Percentiles rank a stretch among this genome's conserved stretches.
Conservation (phyloP, 2,797 vertebrate genomes). For the Centropyge bicolor region DNA sequence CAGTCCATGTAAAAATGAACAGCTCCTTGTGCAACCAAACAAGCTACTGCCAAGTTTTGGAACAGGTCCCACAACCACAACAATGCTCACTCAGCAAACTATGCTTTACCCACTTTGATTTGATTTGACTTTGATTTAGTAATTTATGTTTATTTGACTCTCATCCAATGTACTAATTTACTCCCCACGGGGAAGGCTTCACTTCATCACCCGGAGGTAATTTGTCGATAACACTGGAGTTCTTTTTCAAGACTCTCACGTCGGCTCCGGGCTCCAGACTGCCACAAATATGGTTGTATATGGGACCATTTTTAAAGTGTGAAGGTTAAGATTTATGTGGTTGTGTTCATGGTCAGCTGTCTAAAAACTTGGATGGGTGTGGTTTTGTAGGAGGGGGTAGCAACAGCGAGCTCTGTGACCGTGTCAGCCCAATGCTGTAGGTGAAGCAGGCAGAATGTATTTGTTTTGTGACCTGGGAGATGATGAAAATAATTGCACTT, state of each 20-base stretch:
- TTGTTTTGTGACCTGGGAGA: too few relatives aligned
- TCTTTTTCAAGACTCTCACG: constrained; percentile 40
- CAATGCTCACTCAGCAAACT: constrained; percentile 60
- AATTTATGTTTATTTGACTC: constrained; percentile 58
- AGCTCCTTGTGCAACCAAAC: constrained; percentile 48
- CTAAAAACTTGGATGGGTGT: too few relatives aligned
- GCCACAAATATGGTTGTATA: too few relatives aligned
- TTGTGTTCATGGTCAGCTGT: too few relatives aligned
- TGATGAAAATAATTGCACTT: too few relatives aligned
- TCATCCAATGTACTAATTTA: constrained; percentile 53
- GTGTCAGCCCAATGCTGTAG: too few relatives aligned
- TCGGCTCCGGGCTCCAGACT: not conserved
- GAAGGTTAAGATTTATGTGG: too few relatives aligned
- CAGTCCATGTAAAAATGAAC: constrained; percentile 56
- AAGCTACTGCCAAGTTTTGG: constrained; percentile 50
- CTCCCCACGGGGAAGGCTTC: constrained; percentile 36
- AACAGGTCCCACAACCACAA: constrained; percentile 35
- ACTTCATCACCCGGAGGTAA: constrained; percentile 52
- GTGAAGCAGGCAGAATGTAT: too few relatives aligned
- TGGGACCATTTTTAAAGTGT: too few relatives aligned
- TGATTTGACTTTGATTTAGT: constrained; percentile 65
- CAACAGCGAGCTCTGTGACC: too few relatives aligned
- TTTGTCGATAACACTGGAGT: constrained; percentile 35
- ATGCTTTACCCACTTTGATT: constrained; percentile 52
- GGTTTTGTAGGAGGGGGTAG: too few relatives aligned